phyloP scores from a whole-genome alignment of 2,113 vertebrate species.

The Empidonax traillii region DNA sequence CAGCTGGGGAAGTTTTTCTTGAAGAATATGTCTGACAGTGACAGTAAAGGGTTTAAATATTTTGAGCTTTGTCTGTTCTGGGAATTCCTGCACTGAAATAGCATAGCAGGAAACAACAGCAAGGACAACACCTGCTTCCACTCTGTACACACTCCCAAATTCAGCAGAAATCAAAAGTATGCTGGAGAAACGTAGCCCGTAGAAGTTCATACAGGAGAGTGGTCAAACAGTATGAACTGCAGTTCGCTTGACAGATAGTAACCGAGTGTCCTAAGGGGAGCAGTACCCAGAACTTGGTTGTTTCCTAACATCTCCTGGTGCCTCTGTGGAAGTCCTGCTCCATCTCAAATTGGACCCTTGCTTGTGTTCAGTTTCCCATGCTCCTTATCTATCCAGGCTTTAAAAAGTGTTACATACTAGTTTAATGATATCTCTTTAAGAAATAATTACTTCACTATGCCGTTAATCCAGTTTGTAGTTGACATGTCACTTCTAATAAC shows the following conservation, averaged over 20 bases:
- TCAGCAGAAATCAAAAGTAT: background rate
- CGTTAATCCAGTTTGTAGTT: background rate
- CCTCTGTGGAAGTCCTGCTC: rapidly evolving
- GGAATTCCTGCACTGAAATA: background rate
- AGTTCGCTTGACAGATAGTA: background rate
- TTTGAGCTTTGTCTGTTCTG: background rate
- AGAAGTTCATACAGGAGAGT: background rate
- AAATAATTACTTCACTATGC: background rate
- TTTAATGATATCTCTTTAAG: background rate
- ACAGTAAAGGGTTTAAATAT: background rate
- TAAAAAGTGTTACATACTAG: background rate
- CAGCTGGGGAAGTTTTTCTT: background rate
- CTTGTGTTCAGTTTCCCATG: background rate
- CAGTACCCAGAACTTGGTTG: background rate
- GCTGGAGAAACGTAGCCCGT: background rate
- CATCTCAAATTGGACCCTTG: background rate
- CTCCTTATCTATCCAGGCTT: background rate
- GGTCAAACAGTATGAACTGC: background rate
- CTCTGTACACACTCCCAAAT: background rate
- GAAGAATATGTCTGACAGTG: background rate
- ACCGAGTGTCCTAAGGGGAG: rapidly evolving
- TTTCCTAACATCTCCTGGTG: rapidly evolving
- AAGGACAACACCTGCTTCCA: background rate
- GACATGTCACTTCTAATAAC: background rate
- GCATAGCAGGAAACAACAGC: background rate